These are phyloP conservation scores for Gortyna flavago DNA, from an alignment of 2,888 invertebrate species.

Conservation along the genomic window DNA sequence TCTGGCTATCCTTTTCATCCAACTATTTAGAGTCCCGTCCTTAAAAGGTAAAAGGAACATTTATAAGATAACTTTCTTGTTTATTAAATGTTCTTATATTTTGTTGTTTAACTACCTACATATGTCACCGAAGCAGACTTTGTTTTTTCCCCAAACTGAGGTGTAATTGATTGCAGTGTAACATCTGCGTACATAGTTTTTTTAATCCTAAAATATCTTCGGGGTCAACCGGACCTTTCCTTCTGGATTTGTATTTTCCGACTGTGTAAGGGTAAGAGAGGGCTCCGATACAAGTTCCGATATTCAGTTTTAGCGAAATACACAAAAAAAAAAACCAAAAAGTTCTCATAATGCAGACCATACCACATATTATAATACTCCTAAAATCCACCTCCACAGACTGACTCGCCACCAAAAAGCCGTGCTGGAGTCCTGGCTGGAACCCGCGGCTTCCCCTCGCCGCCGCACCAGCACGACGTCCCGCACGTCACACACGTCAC, in stretches of 20 bases:
- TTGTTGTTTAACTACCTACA: neutral
- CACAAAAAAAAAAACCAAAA: neutral
- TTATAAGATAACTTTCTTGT: neutral
- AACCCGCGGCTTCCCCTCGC: constrained; percentile 55
- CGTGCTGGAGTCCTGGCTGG: constrained; percentile 79
- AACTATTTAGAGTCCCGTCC: neutral
- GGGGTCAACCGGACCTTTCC: neutral
- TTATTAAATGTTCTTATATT: neutral
- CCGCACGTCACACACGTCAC: constrained; percentile 54
- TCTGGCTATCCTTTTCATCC: neutral
- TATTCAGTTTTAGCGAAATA: neutral
- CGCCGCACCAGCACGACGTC: constrained; percentile 54
- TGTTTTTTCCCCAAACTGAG: neutral
- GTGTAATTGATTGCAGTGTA: neutral
- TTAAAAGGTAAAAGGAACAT: neutral
- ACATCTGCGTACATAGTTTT: neutral
- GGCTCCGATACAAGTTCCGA: neutral
- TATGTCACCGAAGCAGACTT: neutral
- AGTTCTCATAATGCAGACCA: neutral
- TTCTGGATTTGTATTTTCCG: too few relatives aligned
- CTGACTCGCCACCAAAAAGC: constrained; percentile 87
- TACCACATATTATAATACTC: neutral
- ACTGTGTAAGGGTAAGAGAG: too few relatives aligned
- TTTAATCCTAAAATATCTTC: neutral
- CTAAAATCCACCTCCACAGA: constrained; percentile 67